Conservation (phyloP, 1,140 invertebrate species). For the Drosophila insularis region DNA sequence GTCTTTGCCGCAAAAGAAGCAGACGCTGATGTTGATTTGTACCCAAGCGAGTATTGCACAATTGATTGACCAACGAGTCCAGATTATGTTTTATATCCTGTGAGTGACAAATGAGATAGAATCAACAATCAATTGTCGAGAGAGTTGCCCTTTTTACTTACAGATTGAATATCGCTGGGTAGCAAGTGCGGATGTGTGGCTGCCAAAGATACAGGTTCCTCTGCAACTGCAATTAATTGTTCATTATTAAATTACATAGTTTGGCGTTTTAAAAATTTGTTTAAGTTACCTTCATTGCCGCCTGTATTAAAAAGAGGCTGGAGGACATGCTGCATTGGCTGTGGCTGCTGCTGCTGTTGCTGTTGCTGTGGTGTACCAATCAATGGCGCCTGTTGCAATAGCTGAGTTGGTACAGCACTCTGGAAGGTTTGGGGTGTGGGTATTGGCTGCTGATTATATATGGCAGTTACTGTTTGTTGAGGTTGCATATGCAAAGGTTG, state of each 20-base stretch:
- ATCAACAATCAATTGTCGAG: no score
- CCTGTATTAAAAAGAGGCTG: slow-evolving; percentile 64
- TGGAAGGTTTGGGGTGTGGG: slow-evolving; percentile 48
- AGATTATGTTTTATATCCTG: slow-evolving; percentile 82
- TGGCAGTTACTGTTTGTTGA: slow-evolving; percentile 38
- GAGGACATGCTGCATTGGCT: slow-evolving; percentile 65
- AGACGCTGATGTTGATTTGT: slow-evolving; percentile 81
- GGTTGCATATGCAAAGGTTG: slow-evolving; percentile 56
- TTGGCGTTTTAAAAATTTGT: neutral
- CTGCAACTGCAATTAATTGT: slow-evolving; percentile 45
- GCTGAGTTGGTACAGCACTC: slow-evolving; percentile 48
- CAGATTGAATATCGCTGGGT: slow-evolving; percentile 80
- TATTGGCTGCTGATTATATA: slow-evolving; percentile 58
- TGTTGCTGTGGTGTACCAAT: slow-evolving; percentile 23
- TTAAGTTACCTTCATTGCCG: slow-evolving; percentile 54
- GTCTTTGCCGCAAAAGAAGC: slow-evolving; percentile 76
- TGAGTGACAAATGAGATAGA: no score
- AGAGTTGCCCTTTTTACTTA: slow-evolving; percentile 35
- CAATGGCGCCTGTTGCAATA: slow-evolving; percentile 64
- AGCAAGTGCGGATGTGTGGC: slow-evolving; percentile 79
- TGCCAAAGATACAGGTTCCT: slow-evolving; percentile 76
- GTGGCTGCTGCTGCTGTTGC: slow-evolving; percentile 46
- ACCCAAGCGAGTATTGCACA: slow-evolving; percentile 77
- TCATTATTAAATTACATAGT: neutral
- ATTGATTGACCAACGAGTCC: slow-evolving; percentile 75